Evolutionary conservation across 2,797 vertebrate genomes (phyloP).

Genomic region (Anabas testudineus): DNA sequence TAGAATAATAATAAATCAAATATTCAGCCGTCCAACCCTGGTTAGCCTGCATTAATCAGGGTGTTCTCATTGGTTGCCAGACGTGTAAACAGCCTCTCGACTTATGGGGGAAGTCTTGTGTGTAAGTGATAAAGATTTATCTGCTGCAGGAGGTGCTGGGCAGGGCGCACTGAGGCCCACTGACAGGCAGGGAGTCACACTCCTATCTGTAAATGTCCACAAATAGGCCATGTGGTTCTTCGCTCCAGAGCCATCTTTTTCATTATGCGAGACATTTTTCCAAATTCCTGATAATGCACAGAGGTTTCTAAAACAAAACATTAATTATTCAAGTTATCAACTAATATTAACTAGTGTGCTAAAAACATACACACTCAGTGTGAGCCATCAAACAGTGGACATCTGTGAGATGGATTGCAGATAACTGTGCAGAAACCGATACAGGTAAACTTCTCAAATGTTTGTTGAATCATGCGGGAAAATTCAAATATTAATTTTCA

Average conservation of each 20-base stretch:
- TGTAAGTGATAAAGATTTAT: slow-evolving; percentile 86
- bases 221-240: slow-evolving; percentile 12
- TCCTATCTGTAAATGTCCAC: slow-evolving; percentile 33
- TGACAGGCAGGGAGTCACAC: slow-evolving; percentile 54
- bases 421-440: slow-evolving; percentile 31
- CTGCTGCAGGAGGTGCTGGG: slow-evolving; percentile 72
- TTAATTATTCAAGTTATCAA: not conserved
- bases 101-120: slow-evolving; percentile 75
- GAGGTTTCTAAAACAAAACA: slow-evolving; percentile 5
- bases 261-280: not conserved
- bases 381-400: slow-evolving; percentile 1
- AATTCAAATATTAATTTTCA: slow-evolving; percentile 45
- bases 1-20: slow-evolving; percentile 24
- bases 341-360: slow-evolving; percentile 5
- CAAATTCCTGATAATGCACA: not conserved
- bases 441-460: slow-evolving; percentile 18
- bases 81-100: slow-evolving; percentile 76
- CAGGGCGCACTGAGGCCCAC: slow-evolving; percentile 75
- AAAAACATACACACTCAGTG: slow-evolving; percentile 10
- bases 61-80: slow-evolving; percentile 53
- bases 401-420: slow-evolving; percentile 31
- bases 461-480: slow-evolving; percentile 44
- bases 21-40: slow-evolving; percentile 14
- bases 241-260: not conserved
- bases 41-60: slow-evolving; percentile 1